Percentiles rank a stretch among this genome's conserved stretches.
phyloP scores from a whole-genome alignment of 1,140 invertebrate genomes.

The Halictus rubicundus region DNA sequence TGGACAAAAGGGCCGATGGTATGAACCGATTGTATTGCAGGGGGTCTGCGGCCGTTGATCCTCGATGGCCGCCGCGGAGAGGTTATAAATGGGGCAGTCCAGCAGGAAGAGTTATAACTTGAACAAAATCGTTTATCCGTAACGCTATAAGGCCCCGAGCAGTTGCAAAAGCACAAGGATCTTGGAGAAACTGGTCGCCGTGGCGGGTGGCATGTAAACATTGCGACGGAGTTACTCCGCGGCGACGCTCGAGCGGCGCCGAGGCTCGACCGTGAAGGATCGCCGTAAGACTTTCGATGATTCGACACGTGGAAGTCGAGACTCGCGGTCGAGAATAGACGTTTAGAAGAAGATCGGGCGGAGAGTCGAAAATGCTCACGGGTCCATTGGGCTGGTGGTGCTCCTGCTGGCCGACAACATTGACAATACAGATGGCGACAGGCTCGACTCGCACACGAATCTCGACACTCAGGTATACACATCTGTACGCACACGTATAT shows the following conservation, averaged over 20 bases:
- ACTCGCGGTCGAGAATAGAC: slow-evolving; percentile 32
- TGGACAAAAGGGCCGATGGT: slow-evolving; percentile 38
- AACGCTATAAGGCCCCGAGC: slow-evolving; percentile 9
- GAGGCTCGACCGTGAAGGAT: slow-evolving; percentile 49
- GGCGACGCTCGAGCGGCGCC: slow-evolving; percentile 55
- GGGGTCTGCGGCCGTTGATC: slow-evolving; percentile 52
- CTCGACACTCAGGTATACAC: slow-evolving; percentile 46
- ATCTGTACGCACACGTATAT: slow-evolving; percentile 28
- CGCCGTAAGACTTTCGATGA: slow-evolving; percentile 45
- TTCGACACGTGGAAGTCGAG: slow-evolving; percentile 24
- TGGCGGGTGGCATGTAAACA: slow-evolving; percentile 78
- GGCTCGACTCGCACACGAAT: slow-evolving; percentile 60
- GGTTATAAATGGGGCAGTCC: slow-evolving; percentile 65
- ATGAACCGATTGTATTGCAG: slow-evolving; percentile 49
- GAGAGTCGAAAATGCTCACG: slow-evolving; percentile 76
- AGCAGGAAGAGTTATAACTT: slow-evolving; percentile 30
- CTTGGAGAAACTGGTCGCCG: slow-evolving; percentile 59
- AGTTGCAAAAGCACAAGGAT: slow-evolving; percentile 35
- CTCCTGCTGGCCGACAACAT: slow-evolving; percentile 82
- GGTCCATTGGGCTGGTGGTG: slow-evolving; percentile 78
- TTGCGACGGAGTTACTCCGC: slow-evolving; percentile 65
- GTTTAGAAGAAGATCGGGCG: slow-evolving; percentile 46
- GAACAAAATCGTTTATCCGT: slow-evolving; percentile 18
- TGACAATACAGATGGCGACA: slow-evolving; percentile 86
- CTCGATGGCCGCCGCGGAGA: slow-evolving; percentile 56